Evolutionary conservation across 1,140 invertebrate species (phyloP), one percentile per base, ranked within the genome.

Genomic region (Aphelinus certus): DNA sequence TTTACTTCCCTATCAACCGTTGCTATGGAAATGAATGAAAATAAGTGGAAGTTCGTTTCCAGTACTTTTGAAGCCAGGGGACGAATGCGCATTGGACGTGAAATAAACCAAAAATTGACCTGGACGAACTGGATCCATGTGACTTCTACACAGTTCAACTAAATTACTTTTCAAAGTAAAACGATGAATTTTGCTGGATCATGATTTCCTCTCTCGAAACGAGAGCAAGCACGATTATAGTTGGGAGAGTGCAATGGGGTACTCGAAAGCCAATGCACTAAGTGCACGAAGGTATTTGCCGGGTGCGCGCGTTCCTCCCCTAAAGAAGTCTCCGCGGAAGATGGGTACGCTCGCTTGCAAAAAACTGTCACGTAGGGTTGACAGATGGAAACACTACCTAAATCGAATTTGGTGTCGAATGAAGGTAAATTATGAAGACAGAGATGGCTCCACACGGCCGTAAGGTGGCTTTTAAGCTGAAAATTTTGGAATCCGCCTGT

Each of bases 321-420:
- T 58, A 69, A 58, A 69, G 57, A 69, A 43, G 48, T 69, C 45
- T 57, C 46, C 57, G n/a, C 5, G 51, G 48, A 51, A 70, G 51
- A 45, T 53, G 57, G 68, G 57, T 47, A 51, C n/a, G 26, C 26
- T 57, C n/a, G 5, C 2, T 70, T 61, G 48, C 7, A 26, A 47
- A 70, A 70, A 60, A 61, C 68, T 61, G 49, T 70, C 68, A 70
- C 68, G 68, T 70, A 70, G 47, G 7, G 57, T 61, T 70, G 68
- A 70, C 58, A 48, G 68, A 70, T 70, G 68, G 48, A 61, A 70
- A 61, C 57, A 61, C 46, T 61, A 61, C 3, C 68, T 70, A 70
- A 70, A 61, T 61, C 57, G 57, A 70, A 70, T 70, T 70, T 70
- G 61, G 68, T 49, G 57, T 70, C 68, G 60, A 63, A 63, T 63